Evolutionary conservation across 2,113 vertebrate genomes (phyloP).

Genomic region (Isichthys henryi): DNA sequence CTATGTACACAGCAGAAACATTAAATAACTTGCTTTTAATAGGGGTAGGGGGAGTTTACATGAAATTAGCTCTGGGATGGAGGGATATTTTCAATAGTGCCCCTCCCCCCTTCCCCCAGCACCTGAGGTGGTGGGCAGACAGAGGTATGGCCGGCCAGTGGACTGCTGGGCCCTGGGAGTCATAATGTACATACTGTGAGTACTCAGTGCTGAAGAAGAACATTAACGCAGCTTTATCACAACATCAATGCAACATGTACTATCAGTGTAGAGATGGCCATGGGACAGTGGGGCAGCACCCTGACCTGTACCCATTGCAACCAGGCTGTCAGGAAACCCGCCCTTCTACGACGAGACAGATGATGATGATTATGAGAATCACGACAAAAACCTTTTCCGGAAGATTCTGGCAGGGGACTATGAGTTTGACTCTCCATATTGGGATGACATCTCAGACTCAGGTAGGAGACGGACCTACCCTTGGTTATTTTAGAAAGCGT

Average conservation of each 20-base stretch:
- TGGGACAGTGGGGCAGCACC: neutral
- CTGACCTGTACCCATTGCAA: neutral
- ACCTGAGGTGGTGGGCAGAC: constrained; percentile 91
- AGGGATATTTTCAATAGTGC: too few relatives aligned
- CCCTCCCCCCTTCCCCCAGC: constrained; percentile 54
- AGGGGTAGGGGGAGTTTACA: neutral
- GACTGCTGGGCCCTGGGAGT: constrained; percentile 98
- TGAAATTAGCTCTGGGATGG: neutral
- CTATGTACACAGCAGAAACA: neutral
- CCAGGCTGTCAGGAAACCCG: constrained; percentile 88
- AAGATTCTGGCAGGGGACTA: constrained; percentile 96
- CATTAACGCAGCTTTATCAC: neutral
- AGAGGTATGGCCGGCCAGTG: constrained; percentile 87
- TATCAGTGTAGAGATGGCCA: neutral
- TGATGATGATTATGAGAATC: constrained; percentile 93
- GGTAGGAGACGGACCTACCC: constrained; percentile 52
- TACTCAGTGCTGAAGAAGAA: constrained; percentile 29
- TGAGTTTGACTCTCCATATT: constrained; percentile 93
- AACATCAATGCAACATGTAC: neutral
- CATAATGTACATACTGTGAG: constrained; percentile 98
- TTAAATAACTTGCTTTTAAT: neutral
- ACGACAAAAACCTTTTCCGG: constrained; percentile 94
- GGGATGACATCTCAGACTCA: constrained; percentile 96
- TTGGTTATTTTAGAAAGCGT: too few relatives aligned
- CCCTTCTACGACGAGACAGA: constrained; percentile 95